These are phyloP conservation scores for Campylomormyrus numenius DNA, from an alignment of 2,113 vertebrate genomes.

Conservation along the genomic window DNA sequence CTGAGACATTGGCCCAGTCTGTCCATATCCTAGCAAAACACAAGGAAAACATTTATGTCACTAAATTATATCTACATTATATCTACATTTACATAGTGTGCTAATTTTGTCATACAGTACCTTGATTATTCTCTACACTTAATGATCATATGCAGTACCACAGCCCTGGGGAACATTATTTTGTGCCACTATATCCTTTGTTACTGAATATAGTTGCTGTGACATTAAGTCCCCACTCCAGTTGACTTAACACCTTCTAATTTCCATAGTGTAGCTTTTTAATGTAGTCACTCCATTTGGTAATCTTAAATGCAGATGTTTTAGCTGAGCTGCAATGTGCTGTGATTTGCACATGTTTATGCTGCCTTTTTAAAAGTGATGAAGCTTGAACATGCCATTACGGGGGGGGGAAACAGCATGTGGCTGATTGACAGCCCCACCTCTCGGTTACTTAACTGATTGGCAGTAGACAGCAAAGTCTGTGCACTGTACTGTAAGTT, in stretches of 20 bases:
- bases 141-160: neutral
- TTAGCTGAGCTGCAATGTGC: neutral
- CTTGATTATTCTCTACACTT: neutral
- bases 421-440: neutral
- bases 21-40: conserved; percentile 76
- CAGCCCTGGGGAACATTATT: neutral
- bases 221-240: neutral
- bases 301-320: neutral
- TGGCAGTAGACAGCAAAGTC: neutral
- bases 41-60: neutral
- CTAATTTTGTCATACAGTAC: neutral
- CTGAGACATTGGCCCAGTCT: conserved; percentile 76
- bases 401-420: neutral
- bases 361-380: neutral
- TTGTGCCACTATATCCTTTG: neutral
- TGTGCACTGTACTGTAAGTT: neutral
- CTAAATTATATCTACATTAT: neutral
- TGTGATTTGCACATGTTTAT: neutral
- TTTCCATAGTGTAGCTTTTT: neutral
- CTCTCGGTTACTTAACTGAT: neutral
- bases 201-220: neutral
- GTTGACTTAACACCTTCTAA: neutral
- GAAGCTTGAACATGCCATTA: neutral
- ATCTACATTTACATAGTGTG: neutral
- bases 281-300: neutral